phyloP scores from a whole-genome alignment of 2,888 invertebrate species.

The Helobdella robusta region DNA sequence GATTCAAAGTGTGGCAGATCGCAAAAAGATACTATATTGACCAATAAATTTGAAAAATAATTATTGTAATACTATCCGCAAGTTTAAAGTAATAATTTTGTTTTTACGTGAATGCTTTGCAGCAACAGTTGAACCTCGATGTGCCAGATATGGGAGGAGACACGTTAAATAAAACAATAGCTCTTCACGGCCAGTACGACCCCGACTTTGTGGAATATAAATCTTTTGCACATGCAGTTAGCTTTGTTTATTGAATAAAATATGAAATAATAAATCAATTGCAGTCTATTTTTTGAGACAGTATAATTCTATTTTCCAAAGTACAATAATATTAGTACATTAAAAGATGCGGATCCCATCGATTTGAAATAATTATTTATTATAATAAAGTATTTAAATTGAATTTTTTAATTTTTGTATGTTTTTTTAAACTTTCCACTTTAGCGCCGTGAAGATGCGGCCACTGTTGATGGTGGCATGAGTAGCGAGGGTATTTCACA shows the following conservation, averaged over 20 bases:
- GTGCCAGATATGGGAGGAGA: conserved; percentile 22
- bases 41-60: background rate
- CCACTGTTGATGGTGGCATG: conserved; percentile 10
- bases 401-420: too few species aligned
- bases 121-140: conserved; percentile 19
- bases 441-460: background rate
- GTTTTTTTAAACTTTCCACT: too few species aligned
- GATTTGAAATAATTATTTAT: too few species aligned
- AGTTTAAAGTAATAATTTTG: background rate
- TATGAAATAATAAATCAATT: too few species aligned
- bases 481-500: conserved; percentile 1
- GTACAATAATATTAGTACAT: too few species aligned
- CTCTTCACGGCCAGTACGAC: conserved; percentile 17
- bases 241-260: too few species aligned
- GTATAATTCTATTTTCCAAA: too few species aligned
- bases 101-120: background rate
- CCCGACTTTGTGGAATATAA: conserved; percentile 5
- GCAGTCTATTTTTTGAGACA: too few species aligned
- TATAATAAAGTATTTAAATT: too few species aligned
- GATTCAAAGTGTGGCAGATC: too few species aligned
- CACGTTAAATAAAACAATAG: conserved; percentile 21
- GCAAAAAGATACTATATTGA: background rate
- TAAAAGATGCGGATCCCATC: too few species aligned
- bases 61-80: background rate
- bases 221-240: too few species aligned